Conservation (phyloP, 2,113 vertebrate genomes). For the Laticauda laticaudata region DNA sequence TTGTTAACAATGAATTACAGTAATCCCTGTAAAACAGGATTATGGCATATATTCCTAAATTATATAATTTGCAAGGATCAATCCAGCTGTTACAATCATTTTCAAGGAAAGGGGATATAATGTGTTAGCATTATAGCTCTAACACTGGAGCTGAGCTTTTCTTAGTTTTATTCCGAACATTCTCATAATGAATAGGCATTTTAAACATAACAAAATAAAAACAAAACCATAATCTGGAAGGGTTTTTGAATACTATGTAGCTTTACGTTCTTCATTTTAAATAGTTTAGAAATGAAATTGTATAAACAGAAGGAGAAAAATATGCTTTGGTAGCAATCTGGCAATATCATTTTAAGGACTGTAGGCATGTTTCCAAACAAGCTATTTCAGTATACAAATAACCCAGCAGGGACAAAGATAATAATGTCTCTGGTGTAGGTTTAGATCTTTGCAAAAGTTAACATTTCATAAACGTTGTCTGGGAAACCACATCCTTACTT, state of each 20-base stretch:
- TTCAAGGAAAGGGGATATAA: constrained; percentile 67
- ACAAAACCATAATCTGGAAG: constrained; percentile 60
- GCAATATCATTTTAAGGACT: constrained; percentile 70
- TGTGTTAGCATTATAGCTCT: constrained; percentile 68
- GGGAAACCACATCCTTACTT: constrained; percentile 65
- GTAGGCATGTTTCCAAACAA: constrained; percentile 72
- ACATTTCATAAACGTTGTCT: constrained; percentile 68
- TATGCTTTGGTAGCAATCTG: constrained; percentile 59
- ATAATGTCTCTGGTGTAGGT: constrained; percentile 57
- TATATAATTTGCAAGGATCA: constrained; percentile 69
- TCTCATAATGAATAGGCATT: constrained; percentile 73
- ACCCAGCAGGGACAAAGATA: constrained; percentile 64
- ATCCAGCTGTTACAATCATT: constrained; percentile 62
- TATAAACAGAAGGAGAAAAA: constrained; percentile 51
- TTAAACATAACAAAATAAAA: constrained; percentile 58
- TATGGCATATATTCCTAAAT: constrained; percentile 66
- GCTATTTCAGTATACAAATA: constrained; percentile 66
- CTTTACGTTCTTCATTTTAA: constrained; percentile 69
- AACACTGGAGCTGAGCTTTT: constrained; percentile 67
- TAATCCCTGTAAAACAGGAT: constrained; percentile 57
- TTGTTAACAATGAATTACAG: constrained; percentile 62
- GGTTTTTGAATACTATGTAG: constrained; percentile 70
- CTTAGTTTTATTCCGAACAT: constrained; percentile 71
- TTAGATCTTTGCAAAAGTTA: constrained; percentile 58
- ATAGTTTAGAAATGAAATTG: constrained; percentile 67